These are phyloP conservation scores for Sphenodon punctatus DNA, from an alignment of 2,797 vertebrate species.

Conservation along the genomic window DNA sequence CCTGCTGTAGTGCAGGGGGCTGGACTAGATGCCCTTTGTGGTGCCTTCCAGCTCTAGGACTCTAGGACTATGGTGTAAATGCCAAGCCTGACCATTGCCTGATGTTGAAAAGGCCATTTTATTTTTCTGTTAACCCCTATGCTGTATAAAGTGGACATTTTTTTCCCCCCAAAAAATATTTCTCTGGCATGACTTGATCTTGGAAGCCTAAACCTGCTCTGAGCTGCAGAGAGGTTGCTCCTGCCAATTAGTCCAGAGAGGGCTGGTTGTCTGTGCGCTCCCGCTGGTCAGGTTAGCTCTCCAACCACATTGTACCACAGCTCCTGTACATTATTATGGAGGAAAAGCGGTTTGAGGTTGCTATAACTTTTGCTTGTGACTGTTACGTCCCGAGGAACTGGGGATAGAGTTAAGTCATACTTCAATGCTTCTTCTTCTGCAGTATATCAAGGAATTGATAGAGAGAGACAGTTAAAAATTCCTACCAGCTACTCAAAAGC, in stretches of 20 bases:
- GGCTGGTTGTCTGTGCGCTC: not conserved
- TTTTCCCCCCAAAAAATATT: not conserved
- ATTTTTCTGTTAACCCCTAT: not conserved
- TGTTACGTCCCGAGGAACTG: too few species aligned
- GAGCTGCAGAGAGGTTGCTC: not conserved
- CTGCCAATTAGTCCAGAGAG: not conserved
- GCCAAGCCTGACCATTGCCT: too few species aligned
- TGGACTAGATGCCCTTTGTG: too few species aligned
- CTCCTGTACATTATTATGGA: not conserved
- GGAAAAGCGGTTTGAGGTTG: not conserved
- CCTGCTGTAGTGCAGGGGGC: too few species aligned
- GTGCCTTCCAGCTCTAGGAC: too few species aligned
- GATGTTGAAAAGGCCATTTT: not conserved
- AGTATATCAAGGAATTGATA: not conserved
- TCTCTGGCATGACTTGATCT: not conserved
- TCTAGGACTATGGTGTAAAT: too few species aligned
- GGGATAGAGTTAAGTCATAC: too few species aligned
- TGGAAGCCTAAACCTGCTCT: not conserved
- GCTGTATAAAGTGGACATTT: not conserved
- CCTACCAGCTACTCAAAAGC: not conserved
- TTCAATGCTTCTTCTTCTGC: too few species aligned
- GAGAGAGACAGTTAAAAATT: rapidly evolving
- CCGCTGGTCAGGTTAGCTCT: not conserved
- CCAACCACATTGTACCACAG: rapidly evolving
- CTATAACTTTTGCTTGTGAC: too few species aligned